These are phyloP conservation scores for Tuta absoluta DNA, from an alignment of 2,888 invertebrate species.

Conservation along the genomic window DNA sequence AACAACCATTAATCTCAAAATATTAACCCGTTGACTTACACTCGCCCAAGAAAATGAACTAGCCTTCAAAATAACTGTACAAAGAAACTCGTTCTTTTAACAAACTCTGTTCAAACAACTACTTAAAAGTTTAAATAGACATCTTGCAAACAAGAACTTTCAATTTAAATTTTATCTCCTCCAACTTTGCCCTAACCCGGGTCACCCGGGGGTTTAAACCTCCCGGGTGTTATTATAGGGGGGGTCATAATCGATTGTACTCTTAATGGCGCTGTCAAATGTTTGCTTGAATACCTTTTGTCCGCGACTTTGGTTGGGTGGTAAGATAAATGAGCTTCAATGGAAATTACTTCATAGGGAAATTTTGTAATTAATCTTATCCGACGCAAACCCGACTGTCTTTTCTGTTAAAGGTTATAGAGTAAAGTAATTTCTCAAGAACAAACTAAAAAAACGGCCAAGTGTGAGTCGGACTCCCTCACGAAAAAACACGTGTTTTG, in stretches of 20 bases:
- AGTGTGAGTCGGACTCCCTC: too few relatives aligned
- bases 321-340: slow-evolving; percentile 9
- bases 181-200: slow-evolving; percentile 8
- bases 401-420: too few relatives aligned
- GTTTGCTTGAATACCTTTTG: slow-evolving; percentile 11
- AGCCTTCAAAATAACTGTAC: slow-evolving; percentile 11
- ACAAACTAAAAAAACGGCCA: too few relatives aligned
- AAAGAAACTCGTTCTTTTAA: slow-evolving; percentile 10
- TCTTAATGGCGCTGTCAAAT: slow-evolving; percentile 39
- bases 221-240: slow-evolving; percentile 2
- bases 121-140: slow-evolving; percentile 22
- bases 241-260: slow-evolving; percentile 42
- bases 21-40: background rate
- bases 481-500: too few relatives aligned
- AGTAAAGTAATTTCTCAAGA: too few relatives aligned
- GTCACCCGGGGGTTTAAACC: slow-evolving; percentile 5
- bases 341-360: background rate
- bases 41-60: slow-evolving; percentile 8
- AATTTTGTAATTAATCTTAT: background rate
- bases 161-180: slow-evolving; percentile 20
- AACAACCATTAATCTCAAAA: background rate
- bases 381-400: background rate
- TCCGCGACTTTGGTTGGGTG: slow-evolving; percentile 9
- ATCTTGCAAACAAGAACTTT: slow-evolving; percentile 23
- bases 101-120: slow-evolving; percentile 21